Evolutionary conservation across 2,113 vertebrate genomes (phyloP).

Genomic region (Morone saxatilis): DNA sequence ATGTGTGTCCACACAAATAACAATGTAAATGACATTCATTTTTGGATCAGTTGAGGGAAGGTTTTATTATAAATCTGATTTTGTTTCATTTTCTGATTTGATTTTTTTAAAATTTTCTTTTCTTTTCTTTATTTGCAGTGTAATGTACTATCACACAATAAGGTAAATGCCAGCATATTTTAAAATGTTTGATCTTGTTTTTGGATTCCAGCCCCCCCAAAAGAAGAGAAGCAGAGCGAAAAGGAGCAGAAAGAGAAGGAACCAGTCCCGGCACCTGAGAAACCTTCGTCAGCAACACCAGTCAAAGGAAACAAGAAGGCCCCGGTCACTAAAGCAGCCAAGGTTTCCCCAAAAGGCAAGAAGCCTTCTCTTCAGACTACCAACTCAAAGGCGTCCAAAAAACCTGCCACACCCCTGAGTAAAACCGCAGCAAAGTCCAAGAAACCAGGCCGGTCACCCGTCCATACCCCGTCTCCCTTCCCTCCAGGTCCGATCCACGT

Average conservation of each 20-base stretch:
- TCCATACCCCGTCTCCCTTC: conserved; percentile 56
- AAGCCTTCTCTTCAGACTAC: conserved; percentile 37
- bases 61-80: not conserved
- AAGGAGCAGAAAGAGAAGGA: conserved; percentile 78
- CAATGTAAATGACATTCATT: not conserved
- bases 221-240: conserved; percentile 78
- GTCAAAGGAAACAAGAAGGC: conserved; percentile 74
- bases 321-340: conserved; percentile 59
- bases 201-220: conserved; percentile 70
- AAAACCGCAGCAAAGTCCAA: conserved; percentile 74
- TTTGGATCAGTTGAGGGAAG: not conserved
- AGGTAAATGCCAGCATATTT: conserved; percentile 14
- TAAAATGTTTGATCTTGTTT: conserved; percentile 46
- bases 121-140: not conserved
- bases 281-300: conserved; percentile 36
- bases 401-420: conserved; percentile 32
- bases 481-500: conserved; percentile 81
- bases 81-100: not conserved
- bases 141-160: not conserved
- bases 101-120: not conserved
- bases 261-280: conserved; percentile 52
- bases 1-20: not conserved
- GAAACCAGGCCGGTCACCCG: conserved; percentile 65
- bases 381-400: conserved; percentile 74
- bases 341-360: conserved; percentile 77